Evolutionary conservation across 2,888 invertebrate species (phyloP).

Genomic region (Hydropsyche betteni): DNA sequence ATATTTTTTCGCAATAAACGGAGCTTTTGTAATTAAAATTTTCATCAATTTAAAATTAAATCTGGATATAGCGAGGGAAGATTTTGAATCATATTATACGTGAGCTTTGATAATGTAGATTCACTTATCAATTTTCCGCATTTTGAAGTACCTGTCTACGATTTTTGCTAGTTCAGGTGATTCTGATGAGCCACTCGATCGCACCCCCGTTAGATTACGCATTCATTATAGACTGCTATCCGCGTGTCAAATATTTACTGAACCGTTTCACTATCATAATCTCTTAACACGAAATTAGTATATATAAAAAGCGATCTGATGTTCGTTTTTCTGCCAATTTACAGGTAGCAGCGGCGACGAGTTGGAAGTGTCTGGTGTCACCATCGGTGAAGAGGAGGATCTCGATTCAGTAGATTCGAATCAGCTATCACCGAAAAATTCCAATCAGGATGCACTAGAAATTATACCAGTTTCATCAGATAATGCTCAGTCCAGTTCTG

Average conservation of each 20-base stretch:
- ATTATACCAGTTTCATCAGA: conserved; percentile 46
- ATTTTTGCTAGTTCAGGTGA: conserved; percentile 27
- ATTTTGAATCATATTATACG: too few relatives aligned
- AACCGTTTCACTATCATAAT: too few relatives aligned
- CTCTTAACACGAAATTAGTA: too few relatives aligned
- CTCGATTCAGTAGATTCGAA: conserved; percentile 53
- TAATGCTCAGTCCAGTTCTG: conserved; percentile 37
- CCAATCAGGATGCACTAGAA: conserved; percentile 42
- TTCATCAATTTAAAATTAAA: too few relatives aligned
- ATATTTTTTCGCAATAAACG: background rate
- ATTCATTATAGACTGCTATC: conserved; percentile 7
- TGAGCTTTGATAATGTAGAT: too few relatives aligned
- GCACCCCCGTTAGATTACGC: conserved; percentile 18
- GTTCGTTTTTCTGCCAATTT: background rate
- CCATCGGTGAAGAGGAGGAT: conserved; percentile 52
- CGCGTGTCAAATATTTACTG: conserved; percentile 23
- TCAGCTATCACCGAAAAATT: conserved; percentile 42
- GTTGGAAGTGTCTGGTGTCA: conserved; percentile 56
- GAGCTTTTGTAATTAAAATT: too few relatives aligned
- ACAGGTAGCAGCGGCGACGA: conserved; percentile 66
- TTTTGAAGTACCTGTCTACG: background rate
- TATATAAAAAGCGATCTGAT: background rate
- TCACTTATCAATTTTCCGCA: too few relatives aligned
- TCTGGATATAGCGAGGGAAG: too few relatives aligned
- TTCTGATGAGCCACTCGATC: conserved; percentile 16